phyloP scores from a whole-genome alignment of 2,888 invertebrate species.

The Agonopterix subpropinquella region DNA sequence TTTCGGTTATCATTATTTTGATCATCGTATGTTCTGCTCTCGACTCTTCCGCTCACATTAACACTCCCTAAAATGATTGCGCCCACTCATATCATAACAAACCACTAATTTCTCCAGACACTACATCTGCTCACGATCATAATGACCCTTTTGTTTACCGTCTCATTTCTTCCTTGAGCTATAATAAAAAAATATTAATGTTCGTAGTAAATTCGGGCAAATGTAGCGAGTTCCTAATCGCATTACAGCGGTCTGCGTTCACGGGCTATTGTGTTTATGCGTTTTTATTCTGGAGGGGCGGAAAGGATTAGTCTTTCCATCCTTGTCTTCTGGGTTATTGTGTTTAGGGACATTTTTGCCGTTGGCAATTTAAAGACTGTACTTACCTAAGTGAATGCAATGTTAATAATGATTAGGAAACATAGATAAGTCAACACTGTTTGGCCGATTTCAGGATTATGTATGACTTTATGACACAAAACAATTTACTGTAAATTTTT shows the following conservation, averaged over 20 bases:
- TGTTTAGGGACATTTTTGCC: background rate
- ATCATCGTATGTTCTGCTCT: too few relatives aligned
- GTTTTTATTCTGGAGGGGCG: conserved; percentile 55
- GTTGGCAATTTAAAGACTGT: too few relatives aligned
- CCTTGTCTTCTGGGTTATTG: conserved; percentile 5
- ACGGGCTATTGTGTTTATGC: conserved; percentile 66
- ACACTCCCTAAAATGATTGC: background rate
- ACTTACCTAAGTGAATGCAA: too few relatives aligned
- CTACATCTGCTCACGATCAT: conserved; percentile 43
- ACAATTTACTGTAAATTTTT: too few relatives aligned
- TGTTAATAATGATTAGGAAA: too few relatives aligned
- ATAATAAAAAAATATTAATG: conserved; percentile 71
- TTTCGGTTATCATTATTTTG: too few relatives aligned
- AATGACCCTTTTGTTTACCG: conserved; percentile 62
- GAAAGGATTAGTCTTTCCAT: conserved; percentile 39
- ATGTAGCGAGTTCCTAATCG: conserved; percentile 50
- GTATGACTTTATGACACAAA: too few relatives aligned
- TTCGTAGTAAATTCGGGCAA: conserved; percentile 27
- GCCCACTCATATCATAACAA: background rate
- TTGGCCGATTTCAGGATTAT: too few relatives aligned
- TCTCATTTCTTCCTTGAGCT: conserved; percentile 49
- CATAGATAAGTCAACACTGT: too few relatives aligned
- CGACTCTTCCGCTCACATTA: too few relatives aligned
- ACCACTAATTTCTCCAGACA: background rate
- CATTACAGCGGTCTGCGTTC: conserved; percentile 55